Base-by-base conservation (phyloP, 2,797 vertebrate species). In the Gymnoscopelus microlampas region DNA sequence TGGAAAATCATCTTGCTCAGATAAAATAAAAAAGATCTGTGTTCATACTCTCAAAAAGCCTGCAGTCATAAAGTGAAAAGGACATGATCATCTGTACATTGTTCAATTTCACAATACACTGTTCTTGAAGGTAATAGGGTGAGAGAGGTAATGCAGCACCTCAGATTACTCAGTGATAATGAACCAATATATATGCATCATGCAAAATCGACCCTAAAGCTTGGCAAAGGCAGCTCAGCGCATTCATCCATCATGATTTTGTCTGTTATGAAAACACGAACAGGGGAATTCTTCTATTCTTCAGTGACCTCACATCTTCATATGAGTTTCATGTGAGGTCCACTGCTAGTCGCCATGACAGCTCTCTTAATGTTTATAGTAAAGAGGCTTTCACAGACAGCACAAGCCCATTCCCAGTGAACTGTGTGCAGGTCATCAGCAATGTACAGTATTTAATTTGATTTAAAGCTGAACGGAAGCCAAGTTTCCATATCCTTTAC, bases 181-280 rank as follows among this genome's bases (percentile, higher is more conserved):
- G 90, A 92, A 87, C 90, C 90, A 92, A 91, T 93, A 92, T 93
- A 92, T 92, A 92, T 93, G 92, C 91, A 92, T 89, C 89, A 91
- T 78, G 75, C 85, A 82, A 82, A 79, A 64, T 62, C 60, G 70
- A 87, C 83, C 81, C 85, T 85, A 83, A 81, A 68, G 80, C 82
- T 79, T 55, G 68, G 76, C 71, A 78, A 83, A 67, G 50, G 63
- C 23, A 82, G 67, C 80, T 74, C 77, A 66, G 76, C 73, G 70
- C 74, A 77, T 77, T 82, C 75, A 71, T 81, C 83, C 86, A 82
- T 83, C 83, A 73, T 53, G 23, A 64, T 77, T 85, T 81, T 77
- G 79, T 66, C 76, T 78, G 80, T 81, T 85, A 78, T 84, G 77
- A 86, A 83, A 82, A 77, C 39, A 61, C 71, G 84, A 68, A 66